Base-by-base conservation (phyloP, 2,888 invertebrate genomes). In the Sphaeridia pumilis region DNA sequence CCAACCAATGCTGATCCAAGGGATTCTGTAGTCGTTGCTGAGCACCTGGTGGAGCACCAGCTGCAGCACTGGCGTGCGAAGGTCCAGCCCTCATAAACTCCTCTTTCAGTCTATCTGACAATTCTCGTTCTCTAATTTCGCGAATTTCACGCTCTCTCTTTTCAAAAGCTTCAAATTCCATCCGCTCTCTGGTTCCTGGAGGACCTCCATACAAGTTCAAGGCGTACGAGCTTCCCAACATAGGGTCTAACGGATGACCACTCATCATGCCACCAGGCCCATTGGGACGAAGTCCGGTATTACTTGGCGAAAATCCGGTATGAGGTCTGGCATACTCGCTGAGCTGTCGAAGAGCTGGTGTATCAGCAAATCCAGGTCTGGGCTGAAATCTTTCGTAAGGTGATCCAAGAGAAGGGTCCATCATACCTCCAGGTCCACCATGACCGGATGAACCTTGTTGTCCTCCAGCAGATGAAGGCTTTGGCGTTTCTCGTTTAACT, bases 271-370 rank as follows among this genome's bases (percentile, higher is more conserved):
- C 61, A 3, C 67, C 65, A 5, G 65, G 57, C 34, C 66, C 67
- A 67, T 55, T 61, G 58, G 20, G 66, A 61, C 54, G 64, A 59
- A 27, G 65, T 58, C 35, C 65, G 55, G 49, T 67, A 65, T 25
- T 76, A 17, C 38, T 76, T 2, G 78, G 90, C 75, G 76, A 89
- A 60, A 76, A 89, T 10, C 88, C 88, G 46, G 87, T 86, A 70
- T 93, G 93, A 0, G 94, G 93, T 61, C 93, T 76, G 5, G 92
- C 92, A 70, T 93, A 93, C 70, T 94, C 94, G 81, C 66, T 71
- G 10, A 95, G 74, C 70, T 93, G 92, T 35, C 93, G 77, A 56
- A 95, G 73, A 2, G 94, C 93, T 0, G 94, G 93, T 0, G 94
- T 93, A 69, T 94, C 93, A 2, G 85, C 83, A 69, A 88, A 90